These are phyloP conservation scores for Geodia barretti DNA, from an alignment of 37 sponge, comb jelly and placozoan species.

Conservation along the genomic window DNA sequence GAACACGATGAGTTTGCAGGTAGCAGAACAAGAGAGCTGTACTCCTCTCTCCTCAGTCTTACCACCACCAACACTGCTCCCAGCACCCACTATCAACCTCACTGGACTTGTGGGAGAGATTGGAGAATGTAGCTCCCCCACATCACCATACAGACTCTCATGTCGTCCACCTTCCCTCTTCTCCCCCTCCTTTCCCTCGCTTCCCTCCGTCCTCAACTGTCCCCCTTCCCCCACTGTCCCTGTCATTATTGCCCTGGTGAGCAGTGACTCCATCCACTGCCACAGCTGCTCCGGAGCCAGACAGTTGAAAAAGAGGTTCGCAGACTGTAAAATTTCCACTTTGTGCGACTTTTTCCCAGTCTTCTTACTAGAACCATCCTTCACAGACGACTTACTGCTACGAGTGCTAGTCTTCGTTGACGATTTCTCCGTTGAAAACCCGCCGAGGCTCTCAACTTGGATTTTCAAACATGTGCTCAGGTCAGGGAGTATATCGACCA, in stretches of 20 bases:
- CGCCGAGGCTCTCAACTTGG: slow-evolving; percentile 38
- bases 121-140: not conserved
- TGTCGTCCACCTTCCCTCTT: not conserved
- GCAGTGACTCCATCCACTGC: slow-evolving; percentile 37
- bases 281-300: slow-evolving; percentile 42
- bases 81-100: not conserved
- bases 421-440: not conserved
- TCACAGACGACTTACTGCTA: not conserved
- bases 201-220: not conserved
- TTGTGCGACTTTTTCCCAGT: slow-evolving; percentile 25
- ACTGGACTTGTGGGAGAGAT: not conserved
- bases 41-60: not conserved
- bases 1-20: slow-evolving; percentile 26
- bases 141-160: not conserved
- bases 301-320: slow-evolving; percentile 37
- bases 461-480: slow-evolving; percentile 36
- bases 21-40: not conserved
- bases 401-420: no score
- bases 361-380: slow-evolving; percentile 18
- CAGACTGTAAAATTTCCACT: slow-evolving; percentile 57
- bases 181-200: not conserved
- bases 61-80: not conserved
- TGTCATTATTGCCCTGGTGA: not conserved
- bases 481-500: slow-evolving; percentile 43
- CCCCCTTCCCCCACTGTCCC: not conserved